phyloP scores from a whole-genome alignment of 2,888 invertebrate genomes.

The Belgica antarctica region DNA sequence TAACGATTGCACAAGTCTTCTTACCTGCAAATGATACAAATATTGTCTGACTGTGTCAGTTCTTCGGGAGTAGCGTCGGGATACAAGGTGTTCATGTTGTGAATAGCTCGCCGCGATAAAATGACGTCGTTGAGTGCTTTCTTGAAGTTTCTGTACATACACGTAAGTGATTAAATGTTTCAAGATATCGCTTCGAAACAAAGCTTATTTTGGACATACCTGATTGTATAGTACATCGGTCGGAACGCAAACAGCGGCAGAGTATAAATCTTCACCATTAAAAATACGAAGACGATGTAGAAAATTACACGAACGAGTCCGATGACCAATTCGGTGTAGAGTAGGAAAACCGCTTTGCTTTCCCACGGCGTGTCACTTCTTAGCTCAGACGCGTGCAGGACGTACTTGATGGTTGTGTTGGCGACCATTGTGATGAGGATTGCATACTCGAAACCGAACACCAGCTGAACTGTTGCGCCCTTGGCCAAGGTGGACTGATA shows the following conservation, averaged over 20 bases:
- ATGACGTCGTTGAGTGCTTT: conserved; percentile 97
- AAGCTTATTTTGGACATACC: conserved; percentile 57
- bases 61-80: conserved; percentile 94
- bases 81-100: conserved; percentile 97
- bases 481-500: conserved; percentile 88
- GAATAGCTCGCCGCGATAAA: conserved; percentile 90
- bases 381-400: conserved; percentile 80
- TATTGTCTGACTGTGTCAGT: conserved; percentile 88
- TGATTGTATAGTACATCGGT: conserved; percentile 98
- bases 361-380: conserved; percentile 93
- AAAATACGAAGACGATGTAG: conserved; percentile 87
- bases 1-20: conserved; percentile 18
- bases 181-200: neutral
- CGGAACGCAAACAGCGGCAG: conserved; percentile 96
- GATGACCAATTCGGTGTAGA: conserved; percentile 94
- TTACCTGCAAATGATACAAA: conserved; percentile 94
- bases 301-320: conserved; percentile 81
- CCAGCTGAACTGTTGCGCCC: conserved; percentile 96
- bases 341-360: conserved; percentile 94
- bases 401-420: conserved; percentile 90
- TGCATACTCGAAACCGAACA: conserved; percentile 99
- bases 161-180: neutral
- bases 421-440: conserved; percentile 89
- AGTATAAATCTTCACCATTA: conserved; percentile 97
- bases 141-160: conserved; percentile 76